Evolutionary conservation across 2,888 invertebrate genomes (phyloP).

Genomic region (Itoplectis maculator): DNA sequence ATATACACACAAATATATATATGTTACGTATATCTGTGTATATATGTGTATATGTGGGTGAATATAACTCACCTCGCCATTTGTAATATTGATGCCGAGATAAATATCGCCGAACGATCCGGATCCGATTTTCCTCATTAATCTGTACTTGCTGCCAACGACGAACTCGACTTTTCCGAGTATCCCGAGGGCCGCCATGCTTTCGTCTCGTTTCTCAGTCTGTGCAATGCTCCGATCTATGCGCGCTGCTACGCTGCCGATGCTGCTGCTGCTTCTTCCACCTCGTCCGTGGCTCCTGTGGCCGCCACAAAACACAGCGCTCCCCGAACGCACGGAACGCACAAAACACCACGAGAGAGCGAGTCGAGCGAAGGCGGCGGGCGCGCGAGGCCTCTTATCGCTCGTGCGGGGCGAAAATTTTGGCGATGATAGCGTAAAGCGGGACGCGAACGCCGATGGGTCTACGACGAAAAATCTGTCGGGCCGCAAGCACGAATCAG

Average conservation of each 20-base stretch:
- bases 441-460: conserved; percentile 49
- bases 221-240: conserved; percentile 49
- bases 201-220: conserved; percentile 56
- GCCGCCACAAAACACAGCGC: conserved; percentile 65
- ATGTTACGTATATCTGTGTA: background rate
- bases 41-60: background rate
- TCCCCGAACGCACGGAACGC: conserved; percentile 66
- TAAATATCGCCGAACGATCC: conserved; percentile 99
- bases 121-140: conserved; percentile 98
- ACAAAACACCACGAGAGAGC: conserved; percentile 59
- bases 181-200: conserved; percentile 73
- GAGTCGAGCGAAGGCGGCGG: conserved; percentile 16
- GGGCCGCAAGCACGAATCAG: conserved; percentile 67
- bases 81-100: conserved; percentile 95
- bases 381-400: background rate
- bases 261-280: conserved; percentile 17
- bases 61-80: conserved; percentile 90
- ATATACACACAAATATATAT: background rate
- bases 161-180: conserved; percentile 89
- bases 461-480: conserved; percentile 54
- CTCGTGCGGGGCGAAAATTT: conserved; percentile 14
- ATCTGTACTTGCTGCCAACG: conserved; percentile 96
- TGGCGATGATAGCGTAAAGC: conserved; percentile 26
- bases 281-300: conserved; percentile 6
- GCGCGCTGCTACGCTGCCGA: conserved; percentile 22